Conservation (phyloP, 30 jellyfish, hydroid and myxozoan species). For the Catostylus mosaicus region DNA sequence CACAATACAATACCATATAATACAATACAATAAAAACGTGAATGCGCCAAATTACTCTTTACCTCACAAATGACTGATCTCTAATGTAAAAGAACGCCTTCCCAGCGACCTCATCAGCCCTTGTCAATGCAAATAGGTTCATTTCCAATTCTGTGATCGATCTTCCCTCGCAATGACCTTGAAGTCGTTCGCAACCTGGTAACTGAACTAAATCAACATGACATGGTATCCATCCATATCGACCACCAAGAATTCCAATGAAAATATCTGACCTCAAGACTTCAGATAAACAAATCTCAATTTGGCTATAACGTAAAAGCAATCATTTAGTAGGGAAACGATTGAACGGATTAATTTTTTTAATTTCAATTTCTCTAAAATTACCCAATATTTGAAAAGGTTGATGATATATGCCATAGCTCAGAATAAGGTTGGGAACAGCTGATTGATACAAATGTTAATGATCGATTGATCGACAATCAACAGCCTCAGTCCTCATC, state of each 20-base stretch:
- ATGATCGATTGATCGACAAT: no score
- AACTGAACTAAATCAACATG: conserved; percentile 28
- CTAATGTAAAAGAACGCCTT: conserved; percentile 87
- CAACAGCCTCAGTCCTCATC: no score
- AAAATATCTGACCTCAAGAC: conserved; percentile 83
- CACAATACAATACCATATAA: not conserved
- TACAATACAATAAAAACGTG: not conserved
- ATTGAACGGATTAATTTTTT: no score
- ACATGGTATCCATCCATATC: conserved; percentile 94
- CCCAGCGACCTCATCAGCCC: conserved; percentile 47
- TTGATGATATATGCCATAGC: no score
- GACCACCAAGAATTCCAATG: conserved; percentile 85
- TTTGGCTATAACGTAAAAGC: conserved; percentile 66
- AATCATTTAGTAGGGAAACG: no score
- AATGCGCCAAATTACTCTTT: not conserved
- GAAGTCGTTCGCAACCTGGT: conserved; percentile 79
- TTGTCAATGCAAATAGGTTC: conserved; percentile 52
- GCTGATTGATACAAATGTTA: no score
- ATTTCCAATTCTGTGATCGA: conserved; percentile 94
- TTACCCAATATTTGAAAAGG: not conserved
- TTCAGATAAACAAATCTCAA: conserved; percentile 86
- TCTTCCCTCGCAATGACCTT: conserved; percentile 61
- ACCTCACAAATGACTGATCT: conserved; percentile 63
- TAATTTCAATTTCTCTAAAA: no score
- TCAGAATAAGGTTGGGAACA: no score